These are phyloP conservation scores for Gymnothorax javanicus DNA, from an alignment of 2,797 vertebrate genomes.

Conservation along the genomic window DNA sequence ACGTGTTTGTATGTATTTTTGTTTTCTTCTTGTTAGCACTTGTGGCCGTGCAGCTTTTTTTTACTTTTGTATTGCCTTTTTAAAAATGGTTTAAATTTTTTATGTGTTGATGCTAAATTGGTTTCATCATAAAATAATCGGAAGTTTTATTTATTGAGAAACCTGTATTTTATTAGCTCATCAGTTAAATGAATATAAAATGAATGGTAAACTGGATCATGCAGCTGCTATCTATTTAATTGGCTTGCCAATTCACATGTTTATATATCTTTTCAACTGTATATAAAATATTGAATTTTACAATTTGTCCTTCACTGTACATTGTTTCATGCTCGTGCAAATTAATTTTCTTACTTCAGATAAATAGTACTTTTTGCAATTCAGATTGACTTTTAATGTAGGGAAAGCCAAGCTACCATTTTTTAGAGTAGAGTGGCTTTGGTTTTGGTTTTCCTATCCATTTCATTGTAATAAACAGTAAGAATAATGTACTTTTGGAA, in stretches of 20 bases:
- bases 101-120: constrained; percentile 31
- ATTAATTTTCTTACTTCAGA: constrained; percentile 67
- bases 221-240: constrained; percentile 65
- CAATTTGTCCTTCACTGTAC: constrained; percentile 66
- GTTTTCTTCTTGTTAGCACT: constrained; percentile 60
- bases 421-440: constrained; percentile 59
- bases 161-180: constrained; percentile 14
- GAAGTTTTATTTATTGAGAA: constrained; percentile 1
- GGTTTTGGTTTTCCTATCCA: neutral
- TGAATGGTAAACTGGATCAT: constrained; percentile 45
- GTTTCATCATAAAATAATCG: constrained; percentile 6
- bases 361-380: constrained; percentile 32
- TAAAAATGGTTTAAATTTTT: constrained; percentile 47
- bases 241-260: constrained; percentile 58
- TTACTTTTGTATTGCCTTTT: constrained; percentile 70
- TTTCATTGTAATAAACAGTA: constrained; percentile 2
- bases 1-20: neutral
- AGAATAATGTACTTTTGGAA: neutral
- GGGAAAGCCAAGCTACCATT: constrained; percentile 71
- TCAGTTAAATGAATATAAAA: constrained; percentile 38
- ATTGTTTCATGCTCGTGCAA: constrained; percentile 73
- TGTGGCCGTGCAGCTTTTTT: constrained; percentile 47
- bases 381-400: constrained; percentile 38
- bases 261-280: constrained; percentile 56
- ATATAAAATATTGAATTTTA: constrained; percentile 55